Evolutionary conservation across 2,113 vertebrate species (phyloP), one percentile per base, ranked within the genome.

Genomic region (Labrus mixtus): DNA sequence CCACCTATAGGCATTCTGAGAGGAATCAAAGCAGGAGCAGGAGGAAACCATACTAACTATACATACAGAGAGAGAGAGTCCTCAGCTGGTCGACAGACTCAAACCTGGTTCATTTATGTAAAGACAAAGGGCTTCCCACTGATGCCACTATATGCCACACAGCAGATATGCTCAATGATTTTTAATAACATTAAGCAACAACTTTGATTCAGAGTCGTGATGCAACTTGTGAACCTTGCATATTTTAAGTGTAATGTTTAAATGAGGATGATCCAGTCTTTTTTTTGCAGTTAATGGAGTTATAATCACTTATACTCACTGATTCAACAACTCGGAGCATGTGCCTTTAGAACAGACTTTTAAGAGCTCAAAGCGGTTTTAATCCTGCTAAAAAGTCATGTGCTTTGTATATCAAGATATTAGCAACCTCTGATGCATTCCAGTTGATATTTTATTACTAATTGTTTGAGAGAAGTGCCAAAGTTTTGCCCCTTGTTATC

Each of bases 401-500:
- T 55, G 56, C 0, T 0, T 60, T 50, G 37, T 17, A 29, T 71
- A 70, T 54, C 2, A 15, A 15, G 16, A 58, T 33, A 36, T 22
- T 19, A 41, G 33, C 22, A 67, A 57, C 11, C 6, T 76, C 57
- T 76, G 22, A 65, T 83, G 58, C 41, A 19, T 67, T 8, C 9
- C 22, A 63, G 62, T 41, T 41, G 25, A 43, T 64, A 63, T 63
- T 57, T 76, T 9, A 66, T 8, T 36, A 66, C n/a, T 61, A 45
- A 51, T n/a, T 51, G 13, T 56, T 36, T 43, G 19, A 43, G 37
- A 51, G 39, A 57, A 43, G 3, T 1, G 37, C 36, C 20, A 55
- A 54, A 74, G n/a, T n/a, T 10, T 43, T 29, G 56, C 51, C 17
- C 36, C 23, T 22, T 48, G 11, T n/a, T 16, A 6, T 46, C 29